Conservation (phyloP, 2,113 vertebrate species). For the Mustelus asterias region DNA sequence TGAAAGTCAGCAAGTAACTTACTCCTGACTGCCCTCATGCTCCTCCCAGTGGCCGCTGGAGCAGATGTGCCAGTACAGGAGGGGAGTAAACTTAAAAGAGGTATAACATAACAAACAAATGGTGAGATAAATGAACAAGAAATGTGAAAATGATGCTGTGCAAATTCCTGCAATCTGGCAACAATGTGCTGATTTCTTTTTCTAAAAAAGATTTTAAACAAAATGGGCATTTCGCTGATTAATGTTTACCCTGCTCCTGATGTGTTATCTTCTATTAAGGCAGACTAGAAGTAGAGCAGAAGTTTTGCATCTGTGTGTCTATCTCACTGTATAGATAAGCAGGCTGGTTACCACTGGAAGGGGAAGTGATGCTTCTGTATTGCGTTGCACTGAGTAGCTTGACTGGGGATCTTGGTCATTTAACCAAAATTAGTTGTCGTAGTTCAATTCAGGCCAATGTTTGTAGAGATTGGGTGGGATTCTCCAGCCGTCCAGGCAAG, state of each 20-base stretch:
- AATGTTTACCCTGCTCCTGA: neutral
- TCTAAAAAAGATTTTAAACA: neutral
- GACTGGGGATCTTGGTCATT: neutral
- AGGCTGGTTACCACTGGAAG: too few relatives aligned
- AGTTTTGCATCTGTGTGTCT: neutral
- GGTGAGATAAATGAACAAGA: neutral
- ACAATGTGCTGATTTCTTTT: neutral
- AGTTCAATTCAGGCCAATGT: neutral
- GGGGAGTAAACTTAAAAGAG: neutral
- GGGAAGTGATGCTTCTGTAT: neutral
- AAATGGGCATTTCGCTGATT: neutral
- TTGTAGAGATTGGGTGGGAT: neutral
- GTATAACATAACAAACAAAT: neutral
- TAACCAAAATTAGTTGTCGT: neutral
- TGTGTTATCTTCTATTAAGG: neutral
- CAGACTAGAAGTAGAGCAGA: conserved; percentile 15
- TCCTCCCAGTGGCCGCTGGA: conserved; percentile 1
- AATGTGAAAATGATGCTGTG: neutral
- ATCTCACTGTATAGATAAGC: neutral
- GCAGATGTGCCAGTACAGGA: neutral
- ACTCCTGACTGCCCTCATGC: neutral
- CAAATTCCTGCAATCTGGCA: neutral
- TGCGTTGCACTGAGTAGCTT: neutral
- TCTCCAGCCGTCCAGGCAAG: too few relatives aligned
- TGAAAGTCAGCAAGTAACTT: neutral